Base-by-base conservation (phyloP, 2,113 vertebrate genomes). In the Varanus salvator region DNA sequence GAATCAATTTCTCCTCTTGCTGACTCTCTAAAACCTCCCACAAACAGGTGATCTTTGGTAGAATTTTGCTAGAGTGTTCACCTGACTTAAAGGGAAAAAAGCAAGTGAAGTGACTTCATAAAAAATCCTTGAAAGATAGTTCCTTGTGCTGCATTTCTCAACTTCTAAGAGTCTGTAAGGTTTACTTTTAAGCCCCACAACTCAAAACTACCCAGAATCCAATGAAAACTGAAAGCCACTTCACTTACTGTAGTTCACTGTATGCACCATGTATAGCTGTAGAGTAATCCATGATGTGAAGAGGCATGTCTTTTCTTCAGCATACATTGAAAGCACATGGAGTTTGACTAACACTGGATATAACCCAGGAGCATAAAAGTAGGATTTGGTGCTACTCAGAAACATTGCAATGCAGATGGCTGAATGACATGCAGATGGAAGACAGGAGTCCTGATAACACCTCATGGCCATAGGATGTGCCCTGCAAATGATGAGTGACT, bases 1-100 rank as follows among this genome's bases (percentile, higher is more conserved):
- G 25, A 34, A 91, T 85, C 60, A 83, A 68, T 90, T 94, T 93
- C 90, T 88, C 88, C 72, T 69, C 69, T 86, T 75, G 88, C 75
- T 84, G 27, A 80, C 85, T 92, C 31, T 76, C 89, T 48, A 76
- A 71, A 69, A 71, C 27, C 11, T 25, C 31, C 54, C 69, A 7
- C 0, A 15, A 50, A 82, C 6, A 88, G 88, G 38, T 52, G 29
- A 85, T 68, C 74, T 76, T 0, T n/a, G 71, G 71, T 38, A 90
- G 31, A 52, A 93, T 8, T 38, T 85, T 85, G 88, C 60, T 34
- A 81, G 15, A 29, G 31, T 5, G 14, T 68, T 86, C 31, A 86
- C 44, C 80, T 78, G 77, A 84, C 69, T 52, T 1, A 29, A n/a
- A 60, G 83, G 14, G 9, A 84, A 50, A 7, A 14, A 74, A 85